A percentile compares a stretch with the other conserved stretches of the same genome.
These are phyloP conservation scores for Nasonia giraulti DNA, from an alignment of 1,140 invertebrate species.

Conservation along the genomic window DNA sequence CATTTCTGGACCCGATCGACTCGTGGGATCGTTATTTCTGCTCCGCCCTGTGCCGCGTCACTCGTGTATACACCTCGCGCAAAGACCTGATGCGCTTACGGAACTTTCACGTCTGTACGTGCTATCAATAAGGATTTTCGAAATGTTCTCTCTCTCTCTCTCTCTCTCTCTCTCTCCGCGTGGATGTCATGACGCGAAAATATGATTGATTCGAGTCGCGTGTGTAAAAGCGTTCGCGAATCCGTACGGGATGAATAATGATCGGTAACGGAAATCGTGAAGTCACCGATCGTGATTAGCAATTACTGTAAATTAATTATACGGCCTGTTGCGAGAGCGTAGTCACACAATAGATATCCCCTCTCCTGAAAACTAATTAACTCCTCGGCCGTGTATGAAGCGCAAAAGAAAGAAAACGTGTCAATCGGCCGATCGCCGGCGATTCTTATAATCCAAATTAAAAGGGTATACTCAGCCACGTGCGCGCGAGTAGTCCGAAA, in stretches of 20 bases:
- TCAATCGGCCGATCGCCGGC: not conserved
- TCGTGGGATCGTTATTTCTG: conserved; percentile 54
- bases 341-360: not conserved
- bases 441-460: not conserved
- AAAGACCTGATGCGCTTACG: not conserved
- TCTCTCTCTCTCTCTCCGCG: too few species aligned
- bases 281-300: not conserved
- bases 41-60: conserved; percentile 25
- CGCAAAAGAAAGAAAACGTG: not conserved
- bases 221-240: not conserved
- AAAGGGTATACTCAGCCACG: not conserved
- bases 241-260: not conserved
- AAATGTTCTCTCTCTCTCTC: not conserved
- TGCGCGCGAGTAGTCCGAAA: not conserved
- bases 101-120: not conserved
- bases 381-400: not conserved
- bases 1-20: conserved; percentile 46
- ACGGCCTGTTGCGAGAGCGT: not conserved
- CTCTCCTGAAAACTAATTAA: not conserved
- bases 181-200: not conserved
- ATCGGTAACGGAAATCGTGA: not conserved
- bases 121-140: not conserved
- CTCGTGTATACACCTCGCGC: not conserved
- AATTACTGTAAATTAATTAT: not conserved
- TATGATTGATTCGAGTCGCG: not conserved